Evolutionary conservation across 2,888 invertebrate species (phyloP).

Genomic region (Drosophila subquinaria): DNA sequence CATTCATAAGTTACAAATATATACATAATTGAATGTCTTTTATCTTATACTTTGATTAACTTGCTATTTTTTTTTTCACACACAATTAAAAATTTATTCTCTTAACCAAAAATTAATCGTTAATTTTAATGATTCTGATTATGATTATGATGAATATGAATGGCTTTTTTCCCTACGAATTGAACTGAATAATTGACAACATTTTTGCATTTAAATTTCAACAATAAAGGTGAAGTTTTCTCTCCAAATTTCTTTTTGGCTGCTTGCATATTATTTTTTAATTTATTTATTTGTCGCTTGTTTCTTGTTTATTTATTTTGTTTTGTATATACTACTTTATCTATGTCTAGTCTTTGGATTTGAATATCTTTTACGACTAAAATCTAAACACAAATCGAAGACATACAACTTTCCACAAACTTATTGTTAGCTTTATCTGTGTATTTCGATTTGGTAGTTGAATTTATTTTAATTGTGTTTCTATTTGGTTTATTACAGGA

Average conservation of each 20-base stretch:
- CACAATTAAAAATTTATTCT: conserved; percentile 54
- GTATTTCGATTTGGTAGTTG: conserved; percentile 19
- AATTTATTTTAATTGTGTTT: conserved; percentile 21
- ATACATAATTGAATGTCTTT: conserved; percentile 71
- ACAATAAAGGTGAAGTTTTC: conserved; percentile 85
- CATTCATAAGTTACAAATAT: conserved; percentile 72
- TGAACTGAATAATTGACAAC: conserved; percentile 46
- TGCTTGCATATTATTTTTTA: conserved; percentile 52
- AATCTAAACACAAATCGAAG: conserved; percentile 28
- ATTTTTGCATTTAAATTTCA: conserved; percentile 43
- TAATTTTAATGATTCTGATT: conserved; percentile 61
- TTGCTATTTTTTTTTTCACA: conserved; percentile 56
- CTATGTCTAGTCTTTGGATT: conserved; percentile 43
- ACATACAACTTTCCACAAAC: conserved; percentile 48
- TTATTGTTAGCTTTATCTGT: conserved; percentile 75
- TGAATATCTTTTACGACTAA: conserved; percentile 35
- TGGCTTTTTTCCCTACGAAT: conserved; percentile 73
- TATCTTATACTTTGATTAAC: conserved; percentile 74
- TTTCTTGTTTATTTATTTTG: conserved; percentile 36
- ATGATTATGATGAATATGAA: conserved; percentile 65
- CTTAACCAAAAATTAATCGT: conserved; percentile 76
- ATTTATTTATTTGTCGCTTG: conserved; percentile 54
- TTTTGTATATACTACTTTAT: conserved; percentile 30
- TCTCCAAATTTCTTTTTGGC: conserved; percentile 75
- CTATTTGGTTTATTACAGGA: conserved; percentile 86